Percentiles rank a stretch among this genome's conserved stretches.
phyloP scores from a whole-genome alignment of 2,113 vertebrate species.

The Podarcis muralis region DNA sequence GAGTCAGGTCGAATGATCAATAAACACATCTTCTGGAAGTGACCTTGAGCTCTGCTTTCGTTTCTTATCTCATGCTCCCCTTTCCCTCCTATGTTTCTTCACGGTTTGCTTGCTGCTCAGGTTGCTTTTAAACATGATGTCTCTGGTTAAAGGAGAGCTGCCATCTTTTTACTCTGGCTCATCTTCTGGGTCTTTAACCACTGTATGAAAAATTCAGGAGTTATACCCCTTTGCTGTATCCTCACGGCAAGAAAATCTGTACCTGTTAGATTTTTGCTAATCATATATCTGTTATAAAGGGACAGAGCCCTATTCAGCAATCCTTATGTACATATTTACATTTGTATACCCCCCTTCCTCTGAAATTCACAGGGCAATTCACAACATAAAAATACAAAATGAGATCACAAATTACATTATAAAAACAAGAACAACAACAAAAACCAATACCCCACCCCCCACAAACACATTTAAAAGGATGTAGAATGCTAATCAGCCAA shows the following conservation, averaged over 20 bases:
- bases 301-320: neutral
- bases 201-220: neutral
- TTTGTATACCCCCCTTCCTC: neutral
- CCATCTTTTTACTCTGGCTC: neutral
- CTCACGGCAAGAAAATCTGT: neutral
- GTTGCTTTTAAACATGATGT: neutral
- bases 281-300: neutral
- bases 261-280: neutral
- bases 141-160: neutral
- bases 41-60: neutral
- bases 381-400: no score
- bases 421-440: neutral
- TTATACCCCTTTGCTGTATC: neutral
- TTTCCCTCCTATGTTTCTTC: slow-evolving; percentile 8
- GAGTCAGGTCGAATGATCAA: no score
- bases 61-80: slow-evolving; percentile 11
- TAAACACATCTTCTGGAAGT: no score
- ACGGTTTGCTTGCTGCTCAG: neutral
- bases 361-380: no score
- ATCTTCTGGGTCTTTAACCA: neutral
- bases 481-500: no score
- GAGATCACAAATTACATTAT: neutral
- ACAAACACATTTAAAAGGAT: no score
- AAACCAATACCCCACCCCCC: no score
- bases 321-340: neutral